phyloP scores from a whole-genome alignment of 2,797 vertebrate genomes.

The Anguilla megastoma region DNA sequence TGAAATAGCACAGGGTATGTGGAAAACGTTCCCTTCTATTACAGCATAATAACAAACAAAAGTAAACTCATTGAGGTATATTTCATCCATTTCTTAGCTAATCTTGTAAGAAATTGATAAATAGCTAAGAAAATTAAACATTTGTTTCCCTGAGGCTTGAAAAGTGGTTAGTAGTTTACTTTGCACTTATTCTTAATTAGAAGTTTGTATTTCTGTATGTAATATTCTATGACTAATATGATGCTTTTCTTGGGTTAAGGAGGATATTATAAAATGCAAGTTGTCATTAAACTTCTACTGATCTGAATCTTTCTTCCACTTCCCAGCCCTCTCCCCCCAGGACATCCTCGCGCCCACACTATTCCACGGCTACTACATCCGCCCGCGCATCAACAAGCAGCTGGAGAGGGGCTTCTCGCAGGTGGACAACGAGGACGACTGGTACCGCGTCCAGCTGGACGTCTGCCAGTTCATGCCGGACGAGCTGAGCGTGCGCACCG shows the following conservation, averaged over 20 bases:
- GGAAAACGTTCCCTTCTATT: not conserved
- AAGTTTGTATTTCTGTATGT: not conserved
- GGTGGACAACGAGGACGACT: conserved; percentile 76
- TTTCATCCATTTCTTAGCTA: not conserved
- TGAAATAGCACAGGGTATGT: not conserved
- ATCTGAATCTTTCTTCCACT: not conserved
- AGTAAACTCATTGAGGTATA: not conserved
- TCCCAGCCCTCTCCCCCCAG: conserved; percentile 73
- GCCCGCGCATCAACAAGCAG: conserved; percentile 77
- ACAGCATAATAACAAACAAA: not conserved
- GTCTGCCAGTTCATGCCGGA: conserved; percentile 83
- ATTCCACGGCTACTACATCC: conserved; percentile 85
- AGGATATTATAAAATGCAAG: not conserved
- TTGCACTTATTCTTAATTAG: not conserved
- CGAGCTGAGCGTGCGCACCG: conserved; percentile 77
- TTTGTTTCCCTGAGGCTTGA: not conserved
- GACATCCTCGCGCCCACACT: conserved; percentile 79
- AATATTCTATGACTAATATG: not conserved
- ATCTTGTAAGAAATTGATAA: too few species aligned
- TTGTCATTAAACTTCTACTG: not conserved
- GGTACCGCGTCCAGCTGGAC: conserved; percentile 80
- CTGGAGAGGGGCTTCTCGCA: conserved; percentile 78
- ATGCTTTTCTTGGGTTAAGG: not conserved
- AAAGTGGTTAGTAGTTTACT: not conserved
- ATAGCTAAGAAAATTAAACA: not conserved